Evolutionary conservation across 2,797 vertebrate species (phyloP).

Genomic region (Falco columbarius): DNA sequence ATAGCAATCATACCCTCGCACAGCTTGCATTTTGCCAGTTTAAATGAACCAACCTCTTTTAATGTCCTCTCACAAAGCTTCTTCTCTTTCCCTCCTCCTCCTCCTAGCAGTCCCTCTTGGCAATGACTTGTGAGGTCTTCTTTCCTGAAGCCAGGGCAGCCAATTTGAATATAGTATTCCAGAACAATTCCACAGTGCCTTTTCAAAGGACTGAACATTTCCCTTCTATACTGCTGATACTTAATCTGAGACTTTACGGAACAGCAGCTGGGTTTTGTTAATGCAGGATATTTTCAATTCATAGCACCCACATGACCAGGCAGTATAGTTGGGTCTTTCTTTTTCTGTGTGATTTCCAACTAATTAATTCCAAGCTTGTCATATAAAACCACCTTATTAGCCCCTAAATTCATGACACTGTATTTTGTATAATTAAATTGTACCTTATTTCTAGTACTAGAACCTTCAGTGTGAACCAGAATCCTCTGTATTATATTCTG

Average conservation of each 20-base stretch:
- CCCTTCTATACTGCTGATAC: neutral
- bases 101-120: neutral
- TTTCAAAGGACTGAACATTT: neutral
- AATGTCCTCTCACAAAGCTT: neutral
- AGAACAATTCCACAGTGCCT: neutral
- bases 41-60: neutral
- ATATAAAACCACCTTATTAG: neutral
- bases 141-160: neutral
- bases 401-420: neutral
- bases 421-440: neutral
- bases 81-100: neutral
- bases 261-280: neutral
- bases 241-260: neutral
- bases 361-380: neutral
- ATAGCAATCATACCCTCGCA: neutral
- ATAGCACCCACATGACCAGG: neutral
- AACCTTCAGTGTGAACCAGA: neutral
- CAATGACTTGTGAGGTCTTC: neutral
- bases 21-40: neutral
- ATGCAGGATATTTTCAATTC: neutral
- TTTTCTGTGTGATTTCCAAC: neutral
- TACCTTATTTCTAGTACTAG: neutral
- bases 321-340: neutral
- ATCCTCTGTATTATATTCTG: neutral
- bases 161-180: neutral